Percentiles rank a stretch among this genome's conserved stretches.
phyloP scores from a whole-genome alignment of 1,140 invertebrate genomes.

The Bicyclus anynana region DNA sequence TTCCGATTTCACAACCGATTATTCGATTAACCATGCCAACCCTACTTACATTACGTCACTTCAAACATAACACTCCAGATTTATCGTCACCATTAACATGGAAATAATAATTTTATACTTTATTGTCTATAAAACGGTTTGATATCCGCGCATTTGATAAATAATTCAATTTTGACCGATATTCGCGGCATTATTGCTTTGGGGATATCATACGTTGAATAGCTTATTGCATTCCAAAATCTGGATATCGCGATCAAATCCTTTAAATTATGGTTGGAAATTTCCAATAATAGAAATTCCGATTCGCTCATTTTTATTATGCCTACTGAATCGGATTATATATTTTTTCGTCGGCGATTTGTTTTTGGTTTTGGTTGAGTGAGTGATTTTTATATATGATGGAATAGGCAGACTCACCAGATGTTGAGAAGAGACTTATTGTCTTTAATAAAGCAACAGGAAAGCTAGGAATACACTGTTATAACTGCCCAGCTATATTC shows the following conservation, averaged over 20 bases:
- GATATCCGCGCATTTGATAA: conserved; percentile 56
- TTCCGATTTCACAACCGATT: background rate
- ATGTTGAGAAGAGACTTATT: no score
- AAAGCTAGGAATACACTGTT: no score
- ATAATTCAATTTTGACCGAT: conserved; percentile 57
- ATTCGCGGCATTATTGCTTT: conserved; percentile 30
- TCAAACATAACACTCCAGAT: conserved; percentile 40
- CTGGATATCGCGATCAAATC: conserved; percentile 1
- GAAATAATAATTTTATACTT: conserved; percentile 65
- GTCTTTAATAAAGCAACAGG: no score
- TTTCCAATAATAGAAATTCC: conserved; percentile 2
- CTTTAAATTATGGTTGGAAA: conserved; percentile 1
- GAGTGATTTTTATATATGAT: no score
- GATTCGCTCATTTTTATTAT: background rate
- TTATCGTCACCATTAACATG: conserved; percentile 62
- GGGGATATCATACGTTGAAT: conserved; percentile 5
- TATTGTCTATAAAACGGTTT: conserved; percentile 64
- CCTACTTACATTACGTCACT: conserved; percentile 10
- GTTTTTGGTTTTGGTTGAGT: background rate
- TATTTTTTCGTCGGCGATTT: background rate
- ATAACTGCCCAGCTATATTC: no score
- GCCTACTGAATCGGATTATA: background rate
- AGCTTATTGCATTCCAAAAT: conserved; percentile 9
- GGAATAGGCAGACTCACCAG: no score
- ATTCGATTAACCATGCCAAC: background rate